Percentiles rank a stretch among this genome's conserved stretches.
phyloP scores from a whole-genome alignment of 2,888 invertebrate species.

The Cerastis leucographa region DNA sequence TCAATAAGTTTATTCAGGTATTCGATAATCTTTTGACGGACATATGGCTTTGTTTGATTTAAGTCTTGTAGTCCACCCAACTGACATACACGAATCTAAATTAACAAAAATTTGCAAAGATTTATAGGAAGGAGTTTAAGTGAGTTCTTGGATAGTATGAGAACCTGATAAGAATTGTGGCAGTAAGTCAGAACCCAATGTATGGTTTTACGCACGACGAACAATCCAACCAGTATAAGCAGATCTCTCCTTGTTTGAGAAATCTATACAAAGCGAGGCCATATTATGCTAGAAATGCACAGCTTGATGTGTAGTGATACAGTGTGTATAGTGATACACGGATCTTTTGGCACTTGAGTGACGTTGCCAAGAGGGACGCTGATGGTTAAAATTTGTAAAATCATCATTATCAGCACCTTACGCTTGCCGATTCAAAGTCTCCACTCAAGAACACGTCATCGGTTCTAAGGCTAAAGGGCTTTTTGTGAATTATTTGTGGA shows the following conservation, averaged over 20 bases:
- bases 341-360: background rate
- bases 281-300: too few relatives aligned
- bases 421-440: background rate
- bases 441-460: background rate
- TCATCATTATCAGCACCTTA: background rate
- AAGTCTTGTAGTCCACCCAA: conserved; percentile 94
- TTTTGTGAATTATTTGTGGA: background rate
- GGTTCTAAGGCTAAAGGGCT: background rate
- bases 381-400: background rate
- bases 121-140: background rate
- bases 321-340: background rate
- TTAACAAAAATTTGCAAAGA: background rate
- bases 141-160: background rate
- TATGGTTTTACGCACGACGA: too few relatives aligned
- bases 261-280: too few relatives aligned
- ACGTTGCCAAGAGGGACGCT: background rate
- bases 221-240: too few relatives aligned
- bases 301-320: too few relatives aligned
- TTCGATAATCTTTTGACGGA: conserved; percentile 91
- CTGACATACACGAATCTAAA: conserved; percentile 92
- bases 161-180: background rate
- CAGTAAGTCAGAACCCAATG: background rate
- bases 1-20: conserved; percentile 92
- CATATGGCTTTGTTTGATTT: conserved; percentile 92
- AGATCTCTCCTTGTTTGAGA: too few relatives aligned